Percentiles rank a stretch among this genome's conserved stretches.
Conservation (phyloP, 2,113 vertebrate genomes). For the Bos taurus region DNA sequence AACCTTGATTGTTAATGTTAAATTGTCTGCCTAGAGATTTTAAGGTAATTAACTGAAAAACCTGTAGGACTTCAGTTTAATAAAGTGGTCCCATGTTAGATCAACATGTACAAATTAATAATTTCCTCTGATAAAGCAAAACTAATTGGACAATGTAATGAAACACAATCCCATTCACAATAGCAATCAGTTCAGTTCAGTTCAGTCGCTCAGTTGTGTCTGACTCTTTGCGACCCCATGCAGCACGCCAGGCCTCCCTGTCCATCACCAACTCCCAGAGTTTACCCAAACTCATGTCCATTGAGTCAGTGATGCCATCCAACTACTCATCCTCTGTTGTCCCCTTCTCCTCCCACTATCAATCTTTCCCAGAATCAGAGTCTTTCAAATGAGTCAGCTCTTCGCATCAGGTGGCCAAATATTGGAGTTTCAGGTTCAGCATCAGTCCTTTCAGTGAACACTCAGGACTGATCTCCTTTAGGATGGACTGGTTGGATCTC, state of each 20-base stretch:
- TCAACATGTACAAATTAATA: background rate
- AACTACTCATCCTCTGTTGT: background rate
- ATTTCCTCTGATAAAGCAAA: background rate
- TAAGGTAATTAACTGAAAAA: background rate
- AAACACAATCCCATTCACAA: background rate
- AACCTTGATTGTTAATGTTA: background rate
- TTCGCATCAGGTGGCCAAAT: background rate
- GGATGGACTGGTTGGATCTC: background rate
- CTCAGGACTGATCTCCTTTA: background rate
- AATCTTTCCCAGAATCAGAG: background rate
- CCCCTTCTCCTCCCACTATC: background rate
- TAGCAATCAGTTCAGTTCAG: background rate
- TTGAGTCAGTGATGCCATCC: background rate
- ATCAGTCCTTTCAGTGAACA: background rate
- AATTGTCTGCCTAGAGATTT: background rate
- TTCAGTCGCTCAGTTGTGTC: background rate
- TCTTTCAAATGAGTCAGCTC: background rate
- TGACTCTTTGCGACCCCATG: background rate
- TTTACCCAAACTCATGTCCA: background rate
- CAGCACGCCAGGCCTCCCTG: background rate
- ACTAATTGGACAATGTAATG: background rate
- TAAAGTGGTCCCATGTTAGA: background rate
- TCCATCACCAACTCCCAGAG: background rate
- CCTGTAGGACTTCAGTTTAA: background rate
- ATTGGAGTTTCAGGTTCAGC: background rate